phyloP scores from a whole-genome alignment of 2,797 vertebrate species.

The Saguinus oedipus region DNA sequence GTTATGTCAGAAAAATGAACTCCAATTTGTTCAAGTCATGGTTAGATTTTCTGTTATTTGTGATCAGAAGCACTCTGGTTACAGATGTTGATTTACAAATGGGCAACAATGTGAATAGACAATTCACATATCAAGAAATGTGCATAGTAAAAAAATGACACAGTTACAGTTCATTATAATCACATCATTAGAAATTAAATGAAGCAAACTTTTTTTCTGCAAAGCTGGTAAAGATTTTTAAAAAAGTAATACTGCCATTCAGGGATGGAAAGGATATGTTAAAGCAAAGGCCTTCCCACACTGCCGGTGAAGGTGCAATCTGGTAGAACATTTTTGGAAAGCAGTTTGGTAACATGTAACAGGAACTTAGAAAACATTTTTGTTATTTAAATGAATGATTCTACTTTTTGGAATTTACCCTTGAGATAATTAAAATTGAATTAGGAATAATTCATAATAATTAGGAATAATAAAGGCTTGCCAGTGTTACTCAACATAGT shows the following conservation, averaged over 20 bases:
- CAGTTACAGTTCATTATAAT: not conserved
- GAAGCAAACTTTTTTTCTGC: not conserved
- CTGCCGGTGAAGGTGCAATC: not conserved
- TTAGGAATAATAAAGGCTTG: not conserved
- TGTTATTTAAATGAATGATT: not conserved
- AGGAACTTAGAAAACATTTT: conserved; percentile 28
- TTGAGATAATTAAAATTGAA: not conserved
- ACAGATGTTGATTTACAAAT: not conserved
- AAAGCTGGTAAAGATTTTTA: not conserved
- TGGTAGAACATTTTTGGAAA: not conserved
- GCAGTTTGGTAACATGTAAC: not conserved
- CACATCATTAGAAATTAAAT: conserved; percentile 34
- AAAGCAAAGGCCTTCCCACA: not conserved
- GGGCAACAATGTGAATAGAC: not conserved
- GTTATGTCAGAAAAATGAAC: not conserved
- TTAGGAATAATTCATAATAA: not conserved
- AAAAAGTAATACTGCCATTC: not conserved
- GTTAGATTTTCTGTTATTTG: not conserved
- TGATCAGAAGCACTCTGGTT: not conserved
- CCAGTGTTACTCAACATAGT: not conserved
- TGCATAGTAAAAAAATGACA: not conserved
- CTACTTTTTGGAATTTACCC: not conserved
- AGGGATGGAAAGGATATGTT: not conserved
- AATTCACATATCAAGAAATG: not conserved
- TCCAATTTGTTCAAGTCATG: not conserved